Percentiles rank a stretch among this genome's conserved stretches.
Evolutionary conservation across 2,113 vertebrate genomes (phyloP).

Genomic region (Cynoglossus semilaevis): DNA sequence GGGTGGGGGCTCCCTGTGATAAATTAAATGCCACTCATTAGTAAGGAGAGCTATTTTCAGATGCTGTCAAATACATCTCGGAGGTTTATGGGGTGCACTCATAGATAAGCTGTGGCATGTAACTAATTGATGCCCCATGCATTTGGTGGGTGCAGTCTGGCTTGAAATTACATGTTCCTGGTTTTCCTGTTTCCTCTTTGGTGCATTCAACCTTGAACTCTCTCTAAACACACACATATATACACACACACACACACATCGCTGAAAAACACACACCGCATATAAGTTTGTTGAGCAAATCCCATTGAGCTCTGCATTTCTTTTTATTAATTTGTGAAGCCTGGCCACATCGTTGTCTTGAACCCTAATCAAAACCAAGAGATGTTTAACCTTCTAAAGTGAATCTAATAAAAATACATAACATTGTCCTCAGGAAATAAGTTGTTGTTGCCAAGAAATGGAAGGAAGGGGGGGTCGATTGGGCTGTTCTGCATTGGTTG

Average conservation of each 20-base stretch:
- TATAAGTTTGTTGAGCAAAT: background rate
- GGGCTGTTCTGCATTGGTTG: too few species aligned
- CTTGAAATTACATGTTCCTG: slow-evolving; percentile 65
- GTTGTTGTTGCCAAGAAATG: too few species aligned
- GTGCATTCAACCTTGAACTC: slow-evolving; percentile 27
- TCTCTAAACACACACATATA: background rate
- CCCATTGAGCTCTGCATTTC: too few species aligned
- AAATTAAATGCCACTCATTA: slow-evolving; percentile 32
- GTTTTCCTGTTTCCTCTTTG: background rate
- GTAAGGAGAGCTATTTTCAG: slow-evolving; percentile 15
- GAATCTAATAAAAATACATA: too few species aligned
- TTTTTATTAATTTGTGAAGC: too few species aligned
- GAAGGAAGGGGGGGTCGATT: too few species aligned
- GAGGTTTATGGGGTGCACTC: slow-evolving; percentile 13
- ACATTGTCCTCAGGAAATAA: too few species aligned
- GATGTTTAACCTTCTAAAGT: too few species aligned
- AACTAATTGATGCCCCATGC: slow-evolving; percentile 48
- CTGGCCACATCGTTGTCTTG: too few species aligned
- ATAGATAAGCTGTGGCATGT: slow-evolving; percentile 14
- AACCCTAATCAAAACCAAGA: too few species aligned
- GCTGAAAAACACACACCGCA: too few species aligned
- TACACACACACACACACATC: background rate
- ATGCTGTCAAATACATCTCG: slow-evolving; percentile 17
- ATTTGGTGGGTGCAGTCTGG: slow-evolving; percentile 48
- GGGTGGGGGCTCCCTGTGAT: slow-evolving; percentile 4